Conservation (phyloP, 1,140 invertebrate genomes). For the Ceratoteleas bidentatus region DNA sequence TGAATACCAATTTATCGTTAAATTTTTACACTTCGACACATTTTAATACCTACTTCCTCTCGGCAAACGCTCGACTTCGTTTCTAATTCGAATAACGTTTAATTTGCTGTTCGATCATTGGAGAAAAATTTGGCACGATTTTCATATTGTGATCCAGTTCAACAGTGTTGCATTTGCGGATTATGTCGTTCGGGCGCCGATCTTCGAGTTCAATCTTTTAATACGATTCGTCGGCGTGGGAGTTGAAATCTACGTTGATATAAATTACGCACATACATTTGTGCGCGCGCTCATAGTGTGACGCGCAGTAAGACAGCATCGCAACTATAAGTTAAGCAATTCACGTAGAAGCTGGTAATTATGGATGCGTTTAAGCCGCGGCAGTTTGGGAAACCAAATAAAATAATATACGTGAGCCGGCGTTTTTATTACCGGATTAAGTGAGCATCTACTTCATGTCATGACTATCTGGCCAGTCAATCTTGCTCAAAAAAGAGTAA, state of each 20-base stretch:
- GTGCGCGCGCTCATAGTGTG: constrained; percentile 46
- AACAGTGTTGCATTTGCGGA: background rate
- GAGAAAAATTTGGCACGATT: background rate
- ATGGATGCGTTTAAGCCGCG: constrained; percentile 80
- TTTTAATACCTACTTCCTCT: too few species aligned
- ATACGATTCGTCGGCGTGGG: constrained; percentile 64
- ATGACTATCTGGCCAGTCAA: constrained; percentile 71
- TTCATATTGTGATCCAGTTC: background rate
- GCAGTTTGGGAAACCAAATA: constrained; percentile 80
- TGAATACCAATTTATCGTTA: too few species aligned
- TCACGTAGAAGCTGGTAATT: constrained; percentile 80
- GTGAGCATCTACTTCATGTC: constrained; percentile 73
- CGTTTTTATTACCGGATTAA: constrained; percentile 80
- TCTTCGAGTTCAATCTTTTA: constrained; percentile 8
- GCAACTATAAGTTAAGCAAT: constrained; percentile 78
- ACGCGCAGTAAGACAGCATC: constrained; percentile 55
- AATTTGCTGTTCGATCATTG: too few species aligned
- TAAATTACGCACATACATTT: constrained; percentile 73
- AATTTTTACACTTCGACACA: too few species aligned
- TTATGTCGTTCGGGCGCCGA: constrained; percentile 38
- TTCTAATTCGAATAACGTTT: too few species aligned
- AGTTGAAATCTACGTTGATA: constrained; percentile 74
- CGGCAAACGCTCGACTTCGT: too few species aligned
- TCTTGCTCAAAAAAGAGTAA: constrained; percentile 70
- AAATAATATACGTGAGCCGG: constrained; percentile 80